phyloP scores from a whole-genome alignment of 2,113 vertebrate genomes.

The Dipodomys merriami region DNA sequence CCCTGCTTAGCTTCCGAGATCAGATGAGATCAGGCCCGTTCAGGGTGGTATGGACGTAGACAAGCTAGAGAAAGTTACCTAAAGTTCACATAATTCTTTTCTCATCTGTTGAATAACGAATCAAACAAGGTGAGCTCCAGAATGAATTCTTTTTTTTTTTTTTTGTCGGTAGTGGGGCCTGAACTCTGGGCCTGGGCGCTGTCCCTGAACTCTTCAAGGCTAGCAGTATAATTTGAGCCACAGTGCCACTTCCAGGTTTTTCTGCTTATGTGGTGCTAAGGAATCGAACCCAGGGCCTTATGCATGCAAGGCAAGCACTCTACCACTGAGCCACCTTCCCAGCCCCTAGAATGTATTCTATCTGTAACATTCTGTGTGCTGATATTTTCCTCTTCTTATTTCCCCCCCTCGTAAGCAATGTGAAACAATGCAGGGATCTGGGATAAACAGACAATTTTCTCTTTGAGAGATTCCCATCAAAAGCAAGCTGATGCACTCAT shows the following conservation, averaged over 20 bases:
- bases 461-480: slow-evolving; percentile 9
- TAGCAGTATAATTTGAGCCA: too few species aligned
- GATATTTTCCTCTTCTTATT: background rate
- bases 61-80: background rate
- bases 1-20: too few species aligned
- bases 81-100: background rate
- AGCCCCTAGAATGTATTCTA: background rate
- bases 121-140: background rate
- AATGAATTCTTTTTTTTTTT: background rate
- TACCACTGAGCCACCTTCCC: too few species aligned
- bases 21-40: too few species aligned
- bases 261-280: too few species aligned
- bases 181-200: too few species aligned
- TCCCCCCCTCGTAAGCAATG: background rate
- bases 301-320: too few species aligned
- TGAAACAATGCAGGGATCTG: background rate
- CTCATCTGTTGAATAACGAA: background rate
- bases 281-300: too few species aligned
- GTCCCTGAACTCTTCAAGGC: too few species aligned
- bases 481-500: background rate
- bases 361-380: background rate
- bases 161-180: too few species aligned
- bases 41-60: too few species aligned
- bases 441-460: background rate
- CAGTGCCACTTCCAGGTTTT: too few species aligned